Base-by-base conservation (phyloP, 2,113 vertebrate genomes). In the Atrichornis clamosus region DNA sequence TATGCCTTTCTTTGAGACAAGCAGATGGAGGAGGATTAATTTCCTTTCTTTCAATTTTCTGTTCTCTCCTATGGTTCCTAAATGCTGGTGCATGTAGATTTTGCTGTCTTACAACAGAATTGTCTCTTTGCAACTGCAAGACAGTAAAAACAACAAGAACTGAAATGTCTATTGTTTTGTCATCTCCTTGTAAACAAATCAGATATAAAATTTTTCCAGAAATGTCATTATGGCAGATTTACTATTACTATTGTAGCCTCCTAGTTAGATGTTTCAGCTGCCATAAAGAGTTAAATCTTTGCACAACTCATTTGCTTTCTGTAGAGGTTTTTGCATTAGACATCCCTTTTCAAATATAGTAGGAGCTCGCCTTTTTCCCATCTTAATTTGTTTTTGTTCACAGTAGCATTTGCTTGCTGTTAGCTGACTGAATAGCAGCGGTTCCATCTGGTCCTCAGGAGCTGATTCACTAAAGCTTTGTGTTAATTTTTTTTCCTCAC, bases 1-100 rank as follows among this genome's bases (percentile, higher is more conserved):
- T 92, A 89, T 90, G 89, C 84, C 79, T 94, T 91, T 97, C 90
- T 95, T 95, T 92, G 74, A 97, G 80, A 68, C 87, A 70, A 91
- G 75, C 87, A 70, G 77, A 90, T 94, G 81, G 55, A 91, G 26
- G 41, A 90, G 76, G 55, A 82, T 95, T 94, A 93, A 91, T 90
- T 95, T 63, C 95, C 74, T 74, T 83, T 53, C 76, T 96, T 94
- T 85, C 44, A 83, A 68, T 93, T 80, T 92, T 78, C 39, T 59
- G 3, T 88, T 62, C 27, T 94, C 74, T 89, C 83, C 67, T 81
- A 83, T 73, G 78, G 39, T 64, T 81, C 23, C 17, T 73, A 92
- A 93, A 50, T 65, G n/a, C 68, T 89, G 22, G 37, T 80, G 67
- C 75, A 72, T 93, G 83, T 90, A 90, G 47, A 95, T 95, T 95